These are phyloP conservation scores for Agapetus fuscipes DNA, from an alignment of 2,888 invertebrate species.

Conservation along the genomic window DNA sequence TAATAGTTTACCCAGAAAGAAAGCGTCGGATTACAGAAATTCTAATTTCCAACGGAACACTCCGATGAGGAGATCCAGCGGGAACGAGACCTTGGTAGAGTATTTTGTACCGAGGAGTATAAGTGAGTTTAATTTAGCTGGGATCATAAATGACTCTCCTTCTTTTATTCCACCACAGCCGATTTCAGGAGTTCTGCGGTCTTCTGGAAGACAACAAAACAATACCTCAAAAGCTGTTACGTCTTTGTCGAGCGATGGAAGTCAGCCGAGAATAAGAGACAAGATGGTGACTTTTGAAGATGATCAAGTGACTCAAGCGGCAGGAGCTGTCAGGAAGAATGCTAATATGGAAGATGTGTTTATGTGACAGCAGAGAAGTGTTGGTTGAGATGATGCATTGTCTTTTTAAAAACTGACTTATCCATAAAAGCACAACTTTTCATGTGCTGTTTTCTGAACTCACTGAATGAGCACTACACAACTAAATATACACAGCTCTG, in stretches of 20 bases:
- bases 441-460: too few relatives aligned
- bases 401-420: conserved; percentile 11
- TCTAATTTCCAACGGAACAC: conserved; percentile 55
- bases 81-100: conserved; percentile 58
- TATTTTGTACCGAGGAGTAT: conserved; percentile 78
- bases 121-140: conserved; percentile 71
- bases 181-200: conserved; percentile 22
- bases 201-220: conserved; percentile 27
- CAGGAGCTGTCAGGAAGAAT: conserved; percentile 27
- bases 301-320: conserved; percentile 44
- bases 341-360: conserved; percentile 60
- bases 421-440: neutral
- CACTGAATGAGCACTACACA: too few relatives aligned
- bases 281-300: conserved; percentile 78
- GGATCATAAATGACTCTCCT: conserved; percentile 48
- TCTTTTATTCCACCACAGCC: conserved; percentile 36
- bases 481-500: too few relatives aligned
- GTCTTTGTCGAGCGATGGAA: conserved; percentile 29
- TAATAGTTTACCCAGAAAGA: conserved; percentile 47
- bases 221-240: conserved; percentile 25
- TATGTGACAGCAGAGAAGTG: conserved; percentile 53
- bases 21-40: conserved; percentile 31
- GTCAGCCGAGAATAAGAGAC: conserved; percentile 48
- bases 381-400: conserved; percentile 18
- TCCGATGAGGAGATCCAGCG: conserved; percentile 53